These are phyloP conservation scores for Cryptosula pallasiana DNA, from an alignment of 2,888 invertebrate genomes.

Conservation along the genomic window DNA sequence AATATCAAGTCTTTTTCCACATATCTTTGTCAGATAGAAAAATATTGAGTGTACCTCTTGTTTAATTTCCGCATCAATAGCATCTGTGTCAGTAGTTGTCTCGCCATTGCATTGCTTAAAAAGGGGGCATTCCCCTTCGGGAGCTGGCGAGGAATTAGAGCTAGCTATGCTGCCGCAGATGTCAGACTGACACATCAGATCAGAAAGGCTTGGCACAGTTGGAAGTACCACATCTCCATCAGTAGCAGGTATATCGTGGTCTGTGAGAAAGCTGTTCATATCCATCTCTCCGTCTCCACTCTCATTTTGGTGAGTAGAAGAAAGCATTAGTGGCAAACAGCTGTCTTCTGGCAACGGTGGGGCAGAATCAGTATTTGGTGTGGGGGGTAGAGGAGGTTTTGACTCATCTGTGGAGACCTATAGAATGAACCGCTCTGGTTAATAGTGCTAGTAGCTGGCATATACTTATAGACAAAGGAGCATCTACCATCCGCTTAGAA, in stretches of 20 bases:
- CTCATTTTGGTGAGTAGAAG: background rate
- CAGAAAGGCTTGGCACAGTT: background rate
- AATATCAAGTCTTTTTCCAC: too few species aligned
- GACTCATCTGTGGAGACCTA: too few species aligned
- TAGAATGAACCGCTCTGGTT: too few species aligned
- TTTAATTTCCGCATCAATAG: too few species aligned
- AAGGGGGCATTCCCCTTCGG: too few species aligned
- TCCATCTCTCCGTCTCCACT: background rate
- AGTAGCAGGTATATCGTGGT: background rate
- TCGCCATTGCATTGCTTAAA: too few species aligned
- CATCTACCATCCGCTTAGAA: too few species aligned
- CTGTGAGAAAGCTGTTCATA: background rate
- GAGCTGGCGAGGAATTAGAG: background rate
- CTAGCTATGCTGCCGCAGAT: slow-evolving; percentile 14
- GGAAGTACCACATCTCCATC: background rate
- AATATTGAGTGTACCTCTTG: too few species aligned
- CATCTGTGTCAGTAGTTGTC: too few species aligned
- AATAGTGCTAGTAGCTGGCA: too few species aligned
- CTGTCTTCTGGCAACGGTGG: background rate
- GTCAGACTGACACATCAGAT: background rate
- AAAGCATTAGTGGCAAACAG: background rate
- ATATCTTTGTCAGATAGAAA: too few species aligned
- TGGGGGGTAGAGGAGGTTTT: background rate
- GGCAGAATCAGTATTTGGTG: background rate
- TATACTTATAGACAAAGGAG: too few species aligned